phyloP scores from a whole-genome alignment of 1,140 invertebrate genomes.

The Pararge aegeria region DNA sequence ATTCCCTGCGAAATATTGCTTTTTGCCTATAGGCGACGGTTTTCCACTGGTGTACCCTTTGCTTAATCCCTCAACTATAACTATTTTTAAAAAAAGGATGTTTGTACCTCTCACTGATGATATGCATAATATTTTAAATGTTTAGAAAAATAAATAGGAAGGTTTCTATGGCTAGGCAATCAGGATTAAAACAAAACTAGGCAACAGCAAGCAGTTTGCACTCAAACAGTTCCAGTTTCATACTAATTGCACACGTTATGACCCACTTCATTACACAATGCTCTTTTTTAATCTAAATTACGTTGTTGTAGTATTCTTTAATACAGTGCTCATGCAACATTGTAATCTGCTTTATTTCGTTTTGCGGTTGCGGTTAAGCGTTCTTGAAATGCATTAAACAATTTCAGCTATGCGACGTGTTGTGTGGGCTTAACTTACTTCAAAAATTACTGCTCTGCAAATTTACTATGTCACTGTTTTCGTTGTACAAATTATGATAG shows the following conservation, averaged over 20 bases:
- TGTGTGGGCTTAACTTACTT: neutral
- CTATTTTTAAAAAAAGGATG: too few species aligned
- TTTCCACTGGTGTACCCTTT: too few species aligned
- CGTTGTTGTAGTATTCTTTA: slow-evolving; percentile 2
- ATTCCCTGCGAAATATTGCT: too few species aligned
- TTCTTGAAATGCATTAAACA: slow-evolving; percentile 7
- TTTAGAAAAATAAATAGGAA: too few species aligned
- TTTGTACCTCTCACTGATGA: too few species aligned
- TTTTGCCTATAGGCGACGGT: too few species aligned
- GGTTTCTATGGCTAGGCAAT: too few species aligned
- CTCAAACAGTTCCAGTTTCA: neutral
- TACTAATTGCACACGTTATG: slow-evolving; percentile 7
- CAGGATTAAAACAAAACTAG: too few species aligned
- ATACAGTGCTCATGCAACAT: slow-evolving; percentile 3
- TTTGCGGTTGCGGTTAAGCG: slow-evolving; percentile 1
- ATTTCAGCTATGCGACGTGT: neutral
- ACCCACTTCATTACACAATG: slow-evolving; percentile 8
- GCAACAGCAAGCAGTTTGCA: too few species aligned
- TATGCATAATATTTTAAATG: too few species aligned
- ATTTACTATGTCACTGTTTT: neutral
- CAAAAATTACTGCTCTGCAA: neutral
- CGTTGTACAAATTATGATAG: neutral
- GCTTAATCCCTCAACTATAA: too few species aligned
- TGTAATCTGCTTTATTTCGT: slow-evolving; percentile 10
- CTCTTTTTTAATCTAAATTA: slow-evolving; percentile 7